These are phyloP conservation scores for Pteropus alecto DNA, from an alignment of 2,113 vertebrate genomes.

Conservation along the genomic window DNA sequence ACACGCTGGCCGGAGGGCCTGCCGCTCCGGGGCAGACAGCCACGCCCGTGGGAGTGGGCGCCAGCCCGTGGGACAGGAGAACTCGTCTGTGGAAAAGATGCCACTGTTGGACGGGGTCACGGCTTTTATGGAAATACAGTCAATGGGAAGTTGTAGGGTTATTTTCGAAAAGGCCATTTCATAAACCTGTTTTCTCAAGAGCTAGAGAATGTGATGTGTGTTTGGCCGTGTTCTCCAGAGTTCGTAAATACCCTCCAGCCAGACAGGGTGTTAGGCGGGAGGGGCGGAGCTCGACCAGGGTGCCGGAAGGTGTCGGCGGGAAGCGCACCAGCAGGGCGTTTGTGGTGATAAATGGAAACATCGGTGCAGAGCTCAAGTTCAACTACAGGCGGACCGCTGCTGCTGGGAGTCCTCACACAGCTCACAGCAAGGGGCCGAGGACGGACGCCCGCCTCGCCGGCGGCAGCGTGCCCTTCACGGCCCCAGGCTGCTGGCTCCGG, in stretches of 20 bases:
- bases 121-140: not conserved
- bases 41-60: no score
- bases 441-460: no score
- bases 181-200: not conserved
- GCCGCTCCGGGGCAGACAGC: no score
- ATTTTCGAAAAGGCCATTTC: not conserved
- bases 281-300: rapidly evolving
- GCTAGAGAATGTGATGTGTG: not conserved
- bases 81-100: not conserved
- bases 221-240: not conserved
- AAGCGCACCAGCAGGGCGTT: rapidly evolving
- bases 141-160: not conserved
- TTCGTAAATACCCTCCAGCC: no score
- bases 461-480: not conserved
- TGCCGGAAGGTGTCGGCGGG: rapidly evolving
- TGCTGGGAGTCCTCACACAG: rapidly evolving
- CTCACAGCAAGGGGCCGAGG: rapidly evolving
- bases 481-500: not conserved
- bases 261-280: not conserved
- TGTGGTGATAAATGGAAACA: not conserved
- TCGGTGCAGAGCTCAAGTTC: not conserved
- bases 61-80: no score
- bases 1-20: no score
- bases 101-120: not conserved
- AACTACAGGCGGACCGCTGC: rapidly evolving